phyloP scores from a whole-genome alignment of 2,113 vertebrate species.

The Butorides virescens region DNA sequence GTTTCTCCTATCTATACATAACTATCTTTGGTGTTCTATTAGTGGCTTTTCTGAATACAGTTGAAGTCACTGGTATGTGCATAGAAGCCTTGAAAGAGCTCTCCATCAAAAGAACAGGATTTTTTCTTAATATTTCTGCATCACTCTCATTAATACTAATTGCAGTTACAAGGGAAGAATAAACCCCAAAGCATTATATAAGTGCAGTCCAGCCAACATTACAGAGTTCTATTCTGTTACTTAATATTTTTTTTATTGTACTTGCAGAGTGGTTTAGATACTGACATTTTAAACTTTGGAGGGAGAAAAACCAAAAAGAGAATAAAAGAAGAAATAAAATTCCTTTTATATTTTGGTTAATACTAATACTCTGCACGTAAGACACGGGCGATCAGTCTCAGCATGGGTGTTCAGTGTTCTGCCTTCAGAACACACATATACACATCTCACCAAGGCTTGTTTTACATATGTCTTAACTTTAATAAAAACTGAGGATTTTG shows the following conservation, averaged over 20 bases:
- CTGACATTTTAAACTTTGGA: not conserved
- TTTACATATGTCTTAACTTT: not conserved
- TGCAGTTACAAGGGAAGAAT: not conserved
- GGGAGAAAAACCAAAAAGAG: fast-evolving
- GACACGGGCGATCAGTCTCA: not conserved
- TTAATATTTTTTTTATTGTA: not conserved
- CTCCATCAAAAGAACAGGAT: not conserved
- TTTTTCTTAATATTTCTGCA: not conserved
- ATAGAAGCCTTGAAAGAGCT: not conserved
- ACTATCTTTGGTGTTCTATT: not conserved
- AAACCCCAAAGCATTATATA: not conserved
- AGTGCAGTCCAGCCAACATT: not conserved
- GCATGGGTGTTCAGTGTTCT: not conserved
- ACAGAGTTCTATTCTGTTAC: not conserved
- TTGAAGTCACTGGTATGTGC: not conserved
- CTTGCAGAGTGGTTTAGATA: not conserved
- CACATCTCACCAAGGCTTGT: not conserved
- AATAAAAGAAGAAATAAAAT: not conserved
- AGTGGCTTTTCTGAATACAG: not conserved
- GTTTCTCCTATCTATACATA: not conserved
- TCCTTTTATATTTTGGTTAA: not conserved
- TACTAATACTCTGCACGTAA: not conserved
- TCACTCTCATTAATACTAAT: not conserved
- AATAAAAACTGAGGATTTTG: not conserved
- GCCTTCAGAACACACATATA: not conserved